phyloP scores from a whole-genome alignment of 2,113 vertebrate species.

The Sitta europaea region DNA sequence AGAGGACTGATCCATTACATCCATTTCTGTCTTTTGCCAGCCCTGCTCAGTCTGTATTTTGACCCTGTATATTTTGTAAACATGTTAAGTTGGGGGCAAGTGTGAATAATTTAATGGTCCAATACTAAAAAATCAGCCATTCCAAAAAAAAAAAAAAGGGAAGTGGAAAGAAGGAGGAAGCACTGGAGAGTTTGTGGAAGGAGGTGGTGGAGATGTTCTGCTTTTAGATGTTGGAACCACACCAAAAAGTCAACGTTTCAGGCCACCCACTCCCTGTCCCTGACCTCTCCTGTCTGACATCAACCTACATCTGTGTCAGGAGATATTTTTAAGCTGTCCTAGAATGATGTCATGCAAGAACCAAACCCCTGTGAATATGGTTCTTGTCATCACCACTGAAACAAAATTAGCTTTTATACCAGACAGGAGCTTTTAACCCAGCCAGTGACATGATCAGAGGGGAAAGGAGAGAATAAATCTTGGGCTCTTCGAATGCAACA shows the following conservation, averaged over 20 bases:
- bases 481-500: background rate
- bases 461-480: background rate
- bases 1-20: background rate
- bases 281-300: background rate
- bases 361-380: background rate
- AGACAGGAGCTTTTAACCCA: background rate
- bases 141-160: background rate
- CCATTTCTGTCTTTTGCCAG: background rate
- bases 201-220: background rate
- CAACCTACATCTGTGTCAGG: background rate
- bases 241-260: background rate
- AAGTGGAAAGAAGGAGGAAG: background rate
- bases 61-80: background rate
- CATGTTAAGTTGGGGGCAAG: background rate
- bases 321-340: background rate
- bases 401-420: background rate
- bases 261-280: background rate
- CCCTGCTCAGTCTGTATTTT: background rate
- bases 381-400: background rate
- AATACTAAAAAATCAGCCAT: background rate
- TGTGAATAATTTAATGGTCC: background rate
- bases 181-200: background rate
- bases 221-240: background rate
- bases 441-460: background rate
- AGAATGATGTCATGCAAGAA: background rate